A percentile compares a stretch with the other conserved stretches of the same genome.
Conservation (phyloP, 1,140 invertebrate species). For the Diorhabda elongata region DNA sequence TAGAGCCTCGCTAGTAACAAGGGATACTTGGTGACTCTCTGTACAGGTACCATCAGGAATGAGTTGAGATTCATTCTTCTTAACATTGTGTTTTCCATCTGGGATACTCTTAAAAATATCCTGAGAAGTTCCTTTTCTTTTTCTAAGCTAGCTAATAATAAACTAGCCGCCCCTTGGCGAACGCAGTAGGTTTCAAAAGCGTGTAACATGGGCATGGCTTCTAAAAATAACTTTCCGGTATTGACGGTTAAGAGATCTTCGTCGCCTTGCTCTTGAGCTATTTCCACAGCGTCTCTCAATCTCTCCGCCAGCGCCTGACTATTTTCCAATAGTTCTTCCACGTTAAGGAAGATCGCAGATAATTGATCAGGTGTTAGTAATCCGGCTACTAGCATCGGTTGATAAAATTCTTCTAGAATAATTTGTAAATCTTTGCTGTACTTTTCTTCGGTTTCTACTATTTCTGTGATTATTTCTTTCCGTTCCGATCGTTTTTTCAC, state of each 20-base stretch:
- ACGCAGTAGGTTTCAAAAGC: constrained; percentile 94
- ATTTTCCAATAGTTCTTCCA: constrained; percentile 86
- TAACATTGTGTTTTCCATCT: constrained; percentile 92
- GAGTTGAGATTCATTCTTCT: constrained; percentile 94
- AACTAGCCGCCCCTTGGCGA: constrained; percentile 82
- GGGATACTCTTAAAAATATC: constrained; percentile 91
- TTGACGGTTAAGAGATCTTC: constrained; percentile 84
- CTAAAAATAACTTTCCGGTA: constrained; percentile 85
- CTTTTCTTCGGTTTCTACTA: constrained; percentile 93
- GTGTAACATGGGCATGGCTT: constrained; percentile 88
- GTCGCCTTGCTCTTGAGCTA: constrained; percentile 70
- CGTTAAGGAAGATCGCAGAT: constrained; percentile 88
- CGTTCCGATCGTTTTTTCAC: constrained; percentile 81
- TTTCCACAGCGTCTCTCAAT: constrained; percentile 81
- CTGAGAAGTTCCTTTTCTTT: constrained; percentile 92
- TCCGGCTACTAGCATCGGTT: constrained; percentile 87
- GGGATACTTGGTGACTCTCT: constrained; percentile 90
- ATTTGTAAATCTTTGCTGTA: constrained; percentile 90
- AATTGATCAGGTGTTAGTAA: constrained; percentile 76
- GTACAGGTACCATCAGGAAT: constrained; percentile 92
- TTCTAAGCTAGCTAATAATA: constrained; percentile 84
- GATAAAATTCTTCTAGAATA: constrained; percentile 89
- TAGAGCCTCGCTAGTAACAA: constrained; percentile 82
- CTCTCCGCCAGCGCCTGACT: constrained; percentile 82
- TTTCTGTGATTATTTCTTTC: constrained; percentile 92